phyloP scores from a whole-genome alignment of 2,113 vertebrate species.

The Psophia crepitans region DNA sequence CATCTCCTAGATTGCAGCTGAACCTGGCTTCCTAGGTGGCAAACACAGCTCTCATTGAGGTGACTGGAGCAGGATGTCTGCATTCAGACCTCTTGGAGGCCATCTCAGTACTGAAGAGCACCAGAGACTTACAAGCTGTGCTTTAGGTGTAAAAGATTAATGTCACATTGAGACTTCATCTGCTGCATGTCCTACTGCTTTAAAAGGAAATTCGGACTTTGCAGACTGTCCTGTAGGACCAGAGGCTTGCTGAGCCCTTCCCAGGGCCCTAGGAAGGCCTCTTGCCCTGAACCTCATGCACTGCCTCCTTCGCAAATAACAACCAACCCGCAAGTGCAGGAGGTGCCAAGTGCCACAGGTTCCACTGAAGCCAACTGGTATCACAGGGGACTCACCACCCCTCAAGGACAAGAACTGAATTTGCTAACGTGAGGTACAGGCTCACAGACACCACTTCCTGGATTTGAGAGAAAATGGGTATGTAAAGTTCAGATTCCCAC shows the following conservation, averaged over 20 bases:
- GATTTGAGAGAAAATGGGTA: background rate
- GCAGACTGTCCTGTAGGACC: background rate
- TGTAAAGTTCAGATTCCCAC: background rate
- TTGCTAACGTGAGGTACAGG: background rate
- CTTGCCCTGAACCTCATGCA: accelerated
- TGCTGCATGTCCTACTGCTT: background rate
- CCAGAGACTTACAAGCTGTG: background rate
- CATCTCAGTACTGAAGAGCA: background rate
- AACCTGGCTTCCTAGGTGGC: background rate
- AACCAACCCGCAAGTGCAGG: background rate
- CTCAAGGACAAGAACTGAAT: background rate
- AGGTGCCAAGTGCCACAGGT: background rate
- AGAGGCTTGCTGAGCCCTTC: background rate
- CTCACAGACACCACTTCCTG: accelerated
- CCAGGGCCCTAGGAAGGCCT: background rate
- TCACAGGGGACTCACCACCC: background rate
- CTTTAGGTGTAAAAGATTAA: background rate
- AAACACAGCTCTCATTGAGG: background rate
- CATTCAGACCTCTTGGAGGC: background rate
- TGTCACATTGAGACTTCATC: background rate
- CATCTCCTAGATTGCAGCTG: background rate
- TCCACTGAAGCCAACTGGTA: background rate
- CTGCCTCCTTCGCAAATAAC: accelerated
- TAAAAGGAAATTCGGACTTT: background rate
- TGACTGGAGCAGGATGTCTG: background rate